A percentile compares a stretch with the other conserved stretches of the same genome.
phyloP scores from a whole-genome alignment of 2,888 invertebrate genomes.

The Dasysyrphus tricinctus region DNA sequence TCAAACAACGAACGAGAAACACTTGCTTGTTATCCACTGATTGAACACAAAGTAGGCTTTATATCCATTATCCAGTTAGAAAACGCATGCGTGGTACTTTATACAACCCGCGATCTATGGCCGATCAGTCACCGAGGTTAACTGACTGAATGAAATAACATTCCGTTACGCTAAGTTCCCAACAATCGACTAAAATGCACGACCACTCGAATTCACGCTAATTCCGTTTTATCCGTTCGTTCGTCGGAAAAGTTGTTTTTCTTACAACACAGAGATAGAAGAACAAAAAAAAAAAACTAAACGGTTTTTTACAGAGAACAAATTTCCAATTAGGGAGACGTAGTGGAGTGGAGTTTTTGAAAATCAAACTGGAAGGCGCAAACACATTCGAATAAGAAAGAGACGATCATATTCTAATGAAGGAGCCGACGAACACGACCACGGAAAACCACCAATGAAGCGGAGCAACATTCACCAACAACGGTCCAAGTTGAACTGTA shows the following conservation, averaged over 20 bases:
- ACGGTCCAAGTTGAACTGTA: constrained; percentile 66
- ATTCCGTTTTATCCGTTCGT: constrained; percentile 52
- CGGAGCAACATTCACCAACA: constrained; percentile 64
- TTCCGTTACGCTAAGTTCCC: constrained; percentile 72
- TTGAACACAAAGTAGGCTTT: constrained; percentile 21
- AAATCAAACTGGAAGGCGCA: constrained; percentile 36
- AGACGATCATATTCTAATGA: constrained; percentile 37
- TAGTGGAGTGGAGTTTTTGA: constrained; percentile 36
- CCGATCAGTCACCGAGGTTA: constrained; percentile 71
- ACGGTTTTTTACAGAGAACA: constrained; percentile 28
- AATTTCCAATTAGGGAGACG: constrained; percentile 66
- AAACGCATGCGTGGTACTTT: constrained; percentile 66
- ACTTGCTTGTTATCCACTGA: constrained; percentile 50
- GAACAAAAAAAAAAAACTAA: constrained; percentile 20
- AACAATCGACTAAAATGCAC: constrained; percentile 66
- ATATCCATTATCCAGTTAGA: constrained; percentile 30
- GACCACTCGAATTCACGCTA: constrained; percentile 55
- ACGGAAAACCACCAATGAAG: constrained; percentile 54
- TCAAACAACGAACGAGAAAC: constrained; percentile 40
- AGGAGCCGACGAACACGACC: not conserved
- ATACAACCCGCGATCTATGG: constrained; percentile 67
- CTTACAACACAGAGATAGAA: constrained; percentile 24
- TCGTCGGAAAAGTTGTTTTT: constrained; percentile 62
- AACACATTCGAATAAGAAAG: constrained; percentile 29
- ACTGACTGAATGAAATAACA: constrained; percentile 70